Conservation (phyloP, 2,888 invertebrate species). For the Opisthograptis luteolata region DNA sequence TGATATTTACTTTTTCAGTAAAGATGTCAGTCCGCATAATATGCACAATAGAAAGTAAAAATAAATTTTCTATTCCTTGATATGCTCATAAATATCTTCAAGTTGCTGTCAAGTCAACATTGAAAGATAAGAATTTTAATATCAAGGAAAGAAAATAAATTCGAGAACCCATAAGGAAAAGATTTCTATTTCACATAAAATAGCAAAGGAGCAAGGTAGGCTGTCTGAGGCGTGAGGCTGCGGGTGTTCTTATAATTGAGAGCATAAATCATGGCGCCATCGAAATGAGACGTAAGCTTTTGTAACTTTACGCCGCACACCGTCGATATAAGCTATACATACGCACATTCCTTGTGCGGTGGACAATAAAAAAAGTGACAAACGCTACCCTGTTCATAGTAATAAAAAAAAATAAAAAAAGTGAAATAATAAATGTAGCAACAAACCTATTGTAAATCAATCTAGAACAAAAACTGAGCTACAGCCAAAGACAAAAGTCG, state of each 20-base stretch:
- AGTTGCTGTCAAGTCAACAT: constrained; percentile 9
- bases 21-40: too few relatives aligned
- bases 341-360: too few relatives aligned
- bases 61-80: too few relatives aligned
- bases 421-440: neutral
- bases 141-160: constrained; percentile 14
- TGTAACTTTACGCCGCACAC: constrained; percentile 54
- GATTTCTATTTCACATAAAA: constrained; percentile 23
- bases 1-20: too few relatives aligned
- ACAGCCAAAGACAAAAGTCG: too few relatives aligned
- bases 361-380: too few relatives aligned
- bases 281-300: constrained; percentile 67
- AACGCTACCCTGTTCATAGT: too few relatives aligned
- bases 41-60: too few relatives aligned
- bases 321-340: too few relatives aligned
- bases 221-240: constrained; percentile 40
- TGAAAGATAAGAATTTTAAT: constrained; percentile 32
- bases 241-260: constrained; percentile 70
- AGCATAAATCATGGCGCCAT: constrained; percentile 70
- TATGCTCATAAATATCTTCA: constrained; percentile 26
- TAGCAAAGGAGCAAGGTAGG: constrained; percentile 15
- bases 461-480: too few relatives aligned
- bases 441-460: too few relatives aligned
- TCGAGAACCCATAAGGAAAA: constrained; percentile 26
- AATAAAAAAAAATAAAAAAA: neutral